Evolutionary conservation across 2,113 vertebrate species (phyloP).

Genomic region (Lophotis ruficrista): DNA sequence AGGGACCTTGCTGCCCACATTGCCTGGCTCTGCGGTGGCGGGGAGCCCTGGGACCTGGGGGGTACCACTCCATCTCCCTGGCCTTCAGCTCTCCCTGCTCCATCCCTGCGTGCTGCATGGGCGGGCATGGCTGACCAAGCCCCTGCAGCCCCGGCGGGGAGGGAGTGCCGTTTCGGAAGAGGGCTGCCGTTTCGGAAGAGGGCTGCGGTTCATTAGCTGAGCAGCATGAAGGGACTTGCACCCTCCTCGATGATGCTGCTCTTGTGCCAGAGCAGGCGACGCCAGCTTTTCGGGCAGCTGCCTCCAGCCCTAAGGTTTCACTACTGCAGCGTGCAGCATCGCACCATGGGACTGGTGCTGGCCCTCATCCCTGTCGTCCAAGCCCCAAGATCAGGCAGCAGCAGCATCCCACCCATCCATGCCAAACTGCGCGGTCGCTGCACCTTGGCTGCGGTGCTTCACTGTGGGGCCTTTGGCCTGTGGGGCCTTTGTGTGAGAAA

Average conservation of each 20-base stretch:
- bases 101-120: fast-evolving
- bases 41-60: fast-evolving
- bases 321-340: fast-evolving
- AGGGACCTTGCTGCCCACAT: fast-evolving
- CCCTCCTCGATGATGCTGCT: background rate
- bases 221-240: background rate
- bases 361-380: background rate
- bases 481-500: background rate
- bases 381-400: background rate
- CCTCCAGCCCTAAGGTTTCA: background rate
- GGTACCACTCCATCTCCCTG: fast-evolving
- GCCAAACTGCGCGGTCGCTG: fast-evolving
- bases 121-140: fast-evolving
- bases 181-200: background rate
- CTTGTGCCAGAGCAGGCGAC: fast-evolving
- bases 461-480: fast-evolving
- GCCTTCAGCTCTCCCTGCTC: background rate
- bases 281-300: background rate
- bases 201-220: fast-evolving
- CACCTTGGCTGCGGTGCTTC: background rate
- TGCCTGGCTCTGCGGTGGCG: background rate
- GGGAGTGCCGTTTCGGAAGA: background rate
- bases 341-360: background rate
- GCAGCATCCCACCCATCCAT: background rate
- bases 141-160: fast-evolving